Evolutionary conservation across 2,797 vertebrate species (phyloP), one percentile per base, ranked within the genome.

Genomic region (Pogoniulus pusillus): DNA sequence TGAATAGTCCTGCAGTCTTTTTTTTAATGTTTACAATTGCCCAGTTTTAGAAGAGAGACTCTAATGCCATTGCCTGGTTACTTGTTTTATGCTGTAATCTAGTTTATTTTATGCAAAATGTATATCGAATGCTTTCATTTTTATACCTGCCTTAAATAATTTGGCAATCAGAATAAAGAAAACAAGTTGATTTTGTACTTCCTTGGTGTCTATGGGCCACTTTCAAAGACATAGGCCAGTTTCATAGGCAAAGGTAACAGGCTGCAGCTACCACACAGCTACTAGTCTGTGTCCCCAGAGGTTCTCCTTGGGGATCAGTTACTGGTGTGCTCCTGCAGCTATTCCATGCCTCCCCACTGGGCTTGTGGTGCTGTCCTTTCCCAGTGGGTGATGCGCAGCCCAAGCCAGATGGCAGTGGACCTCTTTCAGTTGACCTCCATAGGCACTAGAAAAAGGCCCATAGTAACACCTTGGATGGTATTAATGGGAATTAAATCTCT

Each of bases 101-200:
- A 97, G 97, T 98, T 98, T 98, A 98, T 98, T 98, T 98, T 98
- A 98, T 98, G 98, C 98, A 98, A 97, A 98, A 98, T 97, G 95
- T 98, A 98, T 98, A 98, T 98, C 95, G 97, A 98, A 98, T 98
- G 98, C 98, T 98, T 99, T 98, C 98, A 98, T 99, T 99, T 99
- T 99, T 99, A 99, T 99, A 99, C 98, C 98, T 99, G 99, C 99
- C 99, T 99, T 99, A 99, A 99, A 97, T 98, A 98, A 98, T 98
- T 98, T 98, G 99, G 98, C 98, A 99, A 99, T 99, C 98, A 99
- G 97, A 98, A 99, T 96, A 98, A 99, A 99, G 98, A 97, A 97
- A 99, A 98, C 98, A 97, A 94, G 63, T 93, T 96, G 96, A 93
- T 94, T 97, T 97, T 96, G 93, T 96, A 89, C 82, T 81, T 93